phyloP scores from a whole-genome alignment of 2,113 vertebrate genomes.

The Oncorhynchus kisutch region DNA sequence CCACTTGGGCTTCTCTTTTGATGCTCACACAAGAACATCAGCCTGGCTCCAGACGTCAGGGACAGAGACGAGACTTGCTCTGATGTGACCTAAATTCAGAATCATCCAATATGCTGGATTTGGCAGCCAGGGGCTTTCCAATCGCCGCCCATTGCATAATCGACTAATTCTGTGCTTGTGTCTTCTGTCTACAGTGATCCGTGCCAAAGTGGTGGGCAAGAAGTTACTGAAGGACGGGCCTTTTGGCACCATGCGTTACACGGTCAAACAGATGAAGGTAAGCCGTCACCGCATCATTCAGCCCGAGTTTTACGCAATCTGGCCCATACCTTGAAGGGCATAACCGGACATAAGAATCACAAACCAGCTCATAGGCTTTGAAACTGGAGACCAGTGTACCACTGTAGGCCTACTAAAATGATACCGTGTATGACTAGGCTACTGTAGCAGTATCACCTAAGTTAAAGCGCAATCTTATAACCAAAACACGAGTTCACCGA shows the following conservation, averaged over 20 bases:
- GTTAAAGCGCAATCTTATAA: background rate
- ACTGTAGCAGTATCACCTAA: background rate
- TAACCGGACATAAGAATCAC: constrained; percentile 30
- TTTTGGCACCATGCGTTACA: constrained; percentile 92
- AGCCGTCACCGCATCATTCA: constrained; percentile 27
- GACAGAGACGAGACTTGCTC: background rate
- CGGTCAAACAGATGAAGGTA: constrained; percentile 97
- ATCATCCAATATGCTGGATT: background rate
- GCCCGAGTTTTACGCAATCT: constrained; percentile 49
- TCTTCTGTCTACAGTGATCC: constrained; percentile 82
- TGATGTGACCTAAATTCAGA: background rate
- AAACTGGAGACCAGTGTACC: constrained; percentile 15
- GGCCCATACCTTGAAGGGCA: constrained; percentile 43
- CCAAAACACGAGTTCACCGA: background rate
- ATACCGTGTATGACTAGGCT: background rate
- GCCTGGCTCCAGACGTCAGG: background rate
- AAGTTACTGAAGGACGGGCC: constrained; percentile 91
- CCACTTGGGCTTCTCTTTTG: background rate
- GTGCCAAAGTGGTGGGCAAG: constrained; percentile 96
- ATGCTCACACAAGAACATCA: background rate
- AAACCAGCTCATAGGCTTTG: constrained; percentile 53
- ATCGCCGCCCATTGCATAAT: background rate
- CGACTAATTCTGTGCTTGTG: constrained; percentile 3
- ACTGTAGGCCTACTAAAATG: background rate
- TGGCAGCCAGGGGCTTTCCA: background rate